Percentiles rank a stretch among this genome's conserved stretches.
phyloP scores from a whole-genome alignment of 2,888 invertebrate genomes.

The Melanotus villosus region DNA sequence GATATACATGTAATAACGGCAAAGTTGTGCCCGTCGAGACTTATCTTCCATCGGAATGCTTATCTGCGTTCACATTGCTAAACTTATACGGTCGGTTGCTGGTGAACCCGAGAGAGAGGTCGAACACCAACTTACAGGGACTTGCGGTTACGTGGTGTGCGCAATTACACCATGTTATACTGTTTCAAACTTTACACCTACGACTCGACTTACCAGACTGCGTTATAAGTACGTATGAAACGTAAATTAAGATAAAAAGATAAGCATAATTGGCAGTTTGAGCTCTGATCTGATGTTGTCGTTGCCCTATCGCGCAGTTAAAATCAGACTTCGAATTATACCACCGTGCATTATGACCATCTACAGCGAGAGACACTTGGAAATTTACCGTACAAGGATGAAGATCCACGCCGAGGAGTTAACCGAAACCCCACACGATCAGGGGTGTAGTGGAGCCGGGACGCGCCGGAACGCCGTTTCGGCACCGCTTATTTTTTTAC shows the following conservation, averaged over 20 bases:
- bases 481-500: too few relatives aligned
- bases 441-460: too few relatives aligned
- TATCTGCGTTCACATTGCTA: conserved; percentile 43
- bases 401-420: too few relatives aligned
- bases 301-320: conserved; percentile 12
- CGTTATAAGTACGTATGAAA: conserved; percentile 34
- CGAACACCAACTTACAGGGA: conserved; percentile 36
- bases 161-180: conserved; percentile 46
- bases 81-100: conserved; percentile 44
- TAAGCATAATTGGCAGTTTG: conserved; percentile 34
- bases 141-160: conserved; percentile 44
- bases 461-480: too few relatives aligned
- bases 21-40: conserved; percentile 43
- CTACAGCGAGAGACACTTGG: not conserved
- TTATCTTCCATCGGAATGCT: conserved; percentile 49
- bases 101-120: conserved; percentile 43
- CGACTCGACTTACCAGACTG: conserved; percentile 20
- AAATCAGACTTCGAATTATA: not conserved
- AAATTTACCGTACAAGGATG: too few relatives aligned
- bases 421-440: too few relatives aligned
- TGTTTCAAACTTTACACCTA: conserved; percentile 46
- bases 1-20: conserved; percentile 46
- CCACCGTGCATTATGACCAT: not conserved
- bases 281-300: conserved; percentile 25
- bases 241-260: conserved; percentile 41